phyloP scores from a whole-genome alignment of 2,113 vertebrate species.

The Nicator chloris region DNA sequence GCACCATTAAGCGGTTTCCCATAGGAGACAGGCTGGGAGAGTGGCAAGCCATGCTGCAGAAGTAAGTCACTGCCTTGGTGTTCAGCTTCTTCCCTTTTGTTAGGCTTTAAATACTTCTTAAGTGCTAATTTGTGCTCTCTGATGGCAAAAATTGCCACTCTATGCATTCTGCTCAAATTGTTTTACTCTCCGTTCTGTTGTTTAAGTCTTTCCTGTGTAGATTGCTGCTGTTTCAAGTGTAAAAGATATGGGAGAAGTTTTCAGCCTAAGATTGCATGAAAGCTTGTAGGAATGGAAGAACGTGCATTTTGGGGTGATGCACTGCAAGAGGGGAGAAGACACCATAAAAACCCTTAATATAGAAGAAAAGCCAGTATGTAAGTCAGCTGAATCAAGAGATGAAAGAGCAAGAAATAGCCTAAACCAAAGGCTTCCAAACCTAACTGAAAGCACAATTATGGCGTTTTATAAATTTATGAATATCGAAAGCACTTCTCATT shows the following conservation, averaged over 20 bases:
- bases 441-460: neutral
- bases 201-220: neutral
- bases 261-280: neutral
- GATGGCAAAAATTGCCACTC: neutral
- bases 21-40: slow-evolving; percentile 93
- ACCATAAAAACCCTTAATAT: neutral
- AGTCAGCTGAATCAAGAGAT: neutral
- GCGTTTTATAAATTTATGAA: neutral
- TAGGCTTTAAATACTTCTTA: neutral
- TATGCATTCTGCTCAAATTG: neutral
- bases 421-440: neutral
- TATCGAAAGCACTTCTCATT: neutral
- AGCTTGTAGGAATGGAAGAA: neutral
- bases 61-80: slow-evolving; percentile 75
- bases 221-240: neutral
- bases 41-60: slow-evolving; percentile 97
- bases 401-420: neutral
- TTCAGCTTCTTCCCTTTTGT: neutral
- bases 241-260: neutral
- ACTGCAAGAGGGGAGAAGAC: neutral
- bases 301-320: neutral
- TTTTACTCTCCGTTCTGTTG: neutral
- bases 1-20: slow-evolving; percentile 93
- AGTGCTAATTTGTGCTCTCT: neutral
- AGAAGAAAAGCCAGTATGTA: neutral